Evolutionary conservation across 1,140 invertebrate species (phyloP), one percentile per base, ranked within the genome.

Genomic region (Mamestra configurata): DNA sequence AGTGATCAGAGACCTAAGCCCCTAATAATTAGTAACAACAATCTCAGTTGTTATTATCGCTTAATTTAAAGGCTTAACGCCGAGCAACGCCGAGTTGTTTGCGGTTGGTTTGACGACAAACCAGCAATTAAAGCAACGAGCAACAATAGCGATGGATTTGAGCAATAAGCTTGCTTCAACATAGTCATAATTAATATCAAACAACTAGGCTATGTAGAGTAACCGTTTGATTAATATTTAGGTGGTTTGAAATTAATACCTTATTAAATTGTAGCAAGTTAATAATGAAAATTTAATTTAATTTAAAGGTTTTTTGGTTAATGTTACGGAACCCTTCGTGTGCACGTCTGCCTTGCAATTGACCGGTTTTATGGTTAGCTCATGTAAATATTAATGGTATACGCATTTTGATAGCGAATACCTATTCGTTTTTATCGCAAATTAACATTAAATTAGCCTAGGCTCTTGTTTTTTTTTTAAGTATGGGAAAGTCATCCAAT

Each of bases 121-220:
- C 35, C 61, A 40, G 61, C 18, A 40, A 66, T 66, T 66, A 22
- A 66, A 66, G n/a, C 35, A 18, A 66, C 61, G 10, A 35, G 4
- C 35, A 61, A 61, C 31, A 61, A 61, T 61, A 40, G 61, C 61
- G 3, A 40, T 22, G 4, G 61, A 40, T 20, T 66, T 22, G 1
- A 66, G 2, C 35, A 0, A 20, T 43, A 66, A 66, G 35, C 61
- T 20, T 66, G 35, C 20, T 66, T n/a, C 61, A 66, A 66, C 61
- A 43, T 1, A 11, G 20, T 13, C 4, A 7, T 66, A 40, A 64
- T 66, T 40, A 40, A 40, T 66, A 66, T 40, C 8, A 66, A 66
- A 40, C 35, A 66, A 59, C 55, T 6, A 59, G 51, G 20, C 8
- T 10, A 1, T 40, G 37, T 40, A 40, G 8, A 40, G 37, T 7